phyloP scores from a whole-genome alignment of 2,113 vertebrate genomes.

The Miniopterus natalensis region DNA sequence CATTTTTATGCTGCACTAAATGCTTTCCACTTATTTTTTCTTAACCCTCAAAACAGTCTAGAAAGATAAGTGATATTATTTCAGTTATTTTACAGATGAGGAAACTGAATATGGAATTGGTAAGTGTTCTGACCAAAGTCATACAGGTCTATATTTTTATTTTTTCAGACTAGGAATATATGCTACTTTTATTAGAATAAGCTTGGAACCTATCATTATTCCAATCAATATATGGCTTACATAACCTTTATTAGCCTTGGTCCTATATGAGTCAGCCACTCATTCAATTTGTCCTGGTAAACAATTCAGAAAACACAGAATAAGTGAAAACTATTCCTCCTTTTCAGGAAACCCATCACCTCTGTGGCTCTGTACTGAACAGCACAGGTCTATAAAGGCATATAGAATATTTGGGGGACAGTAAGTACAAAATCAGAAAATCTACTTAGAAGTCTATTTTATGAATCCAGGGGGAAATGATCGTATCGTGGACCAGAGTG shows the following conservation, averaged over 20 bases:
- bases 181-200: not conserved
- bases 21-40: not conserved
- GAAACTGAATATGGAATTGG: not conserved
- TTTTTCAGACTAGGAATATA: not conserved
- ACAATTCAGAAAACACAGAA: not conserved
- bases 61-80: not conserved
- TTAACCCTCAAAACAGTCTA: not conserved
- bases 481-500: not conserved
- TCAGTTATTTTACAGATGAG: slow-evolving; percentile 9
- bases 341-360: not conserved
- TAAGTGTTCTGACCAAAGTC: not conserved
- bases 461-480: not conserved
- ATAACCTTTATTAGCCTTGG: not conserved
- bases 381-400: not conserved
- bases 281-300: not conserved
- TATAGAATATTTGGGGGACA: not conserved
- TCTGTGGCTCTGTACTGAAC: not conserved
- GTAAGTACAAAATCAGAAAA: not conserved
- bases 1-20: not conserved
- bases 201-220: not conserved
- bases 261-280: not conserved
- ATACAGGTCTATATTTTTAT: not conserved
- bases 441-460: not conserved
- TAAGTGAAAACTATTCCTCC: not conserved
- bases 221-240: not conserved